A percentile compares a stretch with the other conserved stretches of the same genome.
phyloP scores from a whole-genome alignment of 35 echinoderm and acorn worm species.

The Apostichopus japonicus region DNA sequence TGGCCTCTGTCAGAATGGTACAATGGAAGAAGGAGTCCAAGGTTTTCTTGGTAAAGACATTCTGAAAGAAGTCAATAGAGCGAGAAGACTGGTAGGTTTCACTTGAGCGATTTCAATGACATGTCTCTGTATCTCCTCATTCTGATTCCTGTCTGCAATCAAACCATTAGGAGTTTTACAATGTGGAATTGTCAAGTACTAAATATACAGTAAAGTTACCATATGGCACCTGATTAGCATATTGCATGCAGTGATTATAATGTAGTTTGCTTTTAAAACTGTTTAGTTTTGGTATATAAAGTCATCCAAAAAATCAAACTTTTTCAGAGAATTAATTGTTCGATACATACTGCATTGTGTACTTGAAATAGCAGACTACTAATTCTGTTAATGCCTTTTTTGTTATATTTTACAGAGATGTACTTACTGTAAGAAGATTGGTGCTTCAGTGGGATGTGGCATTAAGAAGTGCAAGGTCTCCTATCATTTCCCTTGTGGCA shows the following conservation, averaged over 20 bases:
- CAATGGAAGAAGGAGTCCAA: constrained; percentile 23
- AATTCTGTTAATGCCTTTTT: neutral
- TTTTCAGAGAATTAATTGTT: neutral
- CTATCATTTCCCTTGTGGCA: constrained; percentile 52
- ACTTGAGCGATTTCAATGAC: neutral
- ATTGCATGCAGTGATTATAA: too few relatives aligned
- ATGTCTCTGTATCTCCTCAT: too few relatives aligned
- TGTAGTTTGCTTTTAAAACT: neutral
- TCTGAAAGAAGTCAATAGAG: constrained; percentile 32
- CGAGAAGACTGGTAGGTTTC: constrained; percentile 12
- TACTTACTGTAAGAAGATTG: constrained; percentile 7
- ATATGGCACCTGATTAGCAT: too few relatives aligned
- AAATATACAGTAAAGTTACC: neutral
- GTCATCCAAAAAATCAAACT: neutral
- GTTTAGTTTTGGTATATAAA: neutral
- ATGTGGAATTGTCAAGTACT: neutral
- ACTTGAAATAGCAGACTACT: neutral
- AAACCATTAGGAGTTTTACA: neutral
- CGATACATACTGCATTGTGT: neutral
- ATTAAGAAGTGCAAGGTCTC: constrained; percentile 37
- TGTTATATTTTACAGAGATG: constrained; percentile 24
- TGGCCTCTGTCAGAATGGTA: constrained; percentile 42
- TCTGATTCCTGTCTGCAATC: too few relatives aligned
- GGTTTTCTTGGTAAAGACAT: constrained; percentile 45
- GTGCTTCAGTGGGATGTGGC: constrained; percentile 38